These are phyloP conservation scores for Cotesia chilonis DNA, from an alignment of 1,140 invertebrate genomes.

Conservation along the genomic window DNA sequence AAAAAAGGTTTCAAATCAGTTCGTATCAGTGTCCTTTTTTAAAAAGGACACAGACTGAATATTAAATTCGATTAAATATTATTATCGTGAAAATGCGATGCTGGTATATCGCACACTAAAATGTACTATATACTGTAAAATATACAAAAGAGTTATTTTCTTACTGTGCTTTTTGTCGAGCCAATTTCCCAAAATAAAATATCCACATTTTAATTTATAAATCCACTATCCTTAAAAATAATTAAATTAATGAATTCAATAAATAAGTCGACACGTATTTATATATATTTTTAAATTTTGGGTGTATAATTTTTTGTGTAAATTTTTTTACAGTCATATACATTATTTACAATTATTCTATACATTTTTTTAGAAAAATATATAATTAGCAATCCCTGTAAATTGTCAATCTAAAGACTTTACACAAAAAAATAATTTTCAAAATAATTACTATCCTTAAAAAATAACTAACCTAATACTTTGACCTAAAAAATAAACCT, in stretches of 20 bases:
- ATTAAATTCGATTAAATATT: constrained; percentile 35
- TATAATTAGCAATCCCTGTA: constrained; percentile 45
- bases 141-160: constrained; percentile 42
- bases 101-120: constrained; percentile 40
- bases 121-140: constrained; percentile 40
- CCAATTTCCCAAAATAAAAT: background rate
- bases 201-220: background rate
- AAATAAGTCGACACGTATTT: background rate
- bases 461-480: constrained; percentile 11
- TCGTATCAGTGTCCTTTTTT: constrained; percentile 32
- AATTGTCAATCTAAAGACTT: constrained; percentile 34
- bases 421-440: background rate
- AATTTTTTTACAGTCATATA: constrained; percentile 58
- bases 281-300: constrained; percentile 48
- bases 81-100: constrained; percentile 36
- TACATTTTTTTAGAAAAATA: constrained; percentile 54
- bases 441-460: background rate
- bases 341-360: constrained; percentile 59
- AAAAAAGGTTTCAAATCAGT: constrained; percentile 10
- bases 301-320: constrained; percentile 56
- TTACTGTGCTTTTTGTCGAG: constrained; percentile 16
- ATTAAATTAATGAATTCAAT: background rate
- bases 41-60: constrained; percentile 41
- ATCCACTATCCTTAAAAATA: background rate
- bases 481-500: background rate